Percentiles rank a stretch among this genome's conserved stretches.
These are phyloP conservation scores for Platichthys flesus DNA, from an alignment of 2,113 vertebrate species.

Conservation along the genomic window DNA sequence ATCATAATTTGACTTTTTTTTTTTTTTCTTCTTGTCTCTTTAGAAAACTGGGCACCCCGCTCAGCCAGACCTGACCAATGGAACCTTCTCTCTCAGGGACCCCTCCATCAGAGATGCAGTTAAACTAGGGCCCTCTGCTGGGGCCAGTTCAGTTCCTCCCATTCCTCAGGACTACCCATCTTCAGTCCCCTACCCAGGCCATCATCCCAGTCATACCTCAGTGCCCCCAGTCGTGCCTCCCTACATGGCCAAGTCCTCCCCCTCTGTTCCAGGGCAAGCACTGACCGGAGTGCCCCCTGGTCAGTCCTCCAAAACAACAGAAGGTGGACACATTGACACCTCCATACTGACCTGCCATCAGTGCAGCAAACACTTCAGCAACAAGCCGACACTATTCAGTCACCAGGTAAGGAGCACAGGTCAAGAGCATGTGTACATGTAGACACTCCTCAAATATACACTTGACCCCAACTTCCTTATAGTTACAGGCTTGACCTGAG, in stretches of 20 bases:
- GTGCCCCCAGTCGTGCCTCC: constrained; percentile 68
- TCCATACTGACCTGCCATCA: constrained; percentile 90
- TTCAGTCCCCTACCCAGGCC: constrained; percentile 51
- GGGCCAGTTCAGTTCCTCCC: constrained; percentile 61
- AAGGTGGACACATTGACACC: neutral
- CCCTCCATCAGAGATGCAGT: constrained; percentile 26
- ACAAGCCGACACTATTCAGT: constrained; percentile 92
- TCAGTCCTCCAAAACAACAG: constrained; percentile 38
- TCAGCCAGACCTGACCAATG: constrained; percentile 62
- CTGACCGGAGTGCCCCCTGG: constrained; percentile 30
- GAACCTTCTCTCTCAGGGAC: constrained; percentile 58
- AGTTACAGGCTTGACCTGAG: no score
- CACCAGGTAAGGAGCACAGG: constrained; percentile 84
- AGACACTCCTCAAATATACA: neutral
- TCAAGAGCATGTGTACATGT: neutral
- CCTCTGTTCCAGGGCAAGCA: constrained; percentile 53
- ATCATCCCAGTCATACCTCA: constrained; percentile 65
- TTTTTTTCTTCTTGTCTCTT: neutral
- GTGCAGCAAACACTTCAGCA: constrained; percentile 88
- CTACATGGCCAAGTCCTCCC: constrained; percentile 41
- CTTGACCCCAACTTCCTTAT: no score
- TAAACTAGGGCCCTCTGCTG: constrained; percentile 36
- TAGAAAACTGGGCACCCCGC: constrained; percentile 57
- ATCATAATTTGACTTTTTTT: neutral
- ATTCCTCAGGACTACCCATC: constrained; percentile 61